Evolutionary conservation across 2,888 invertebrate species (phyloP).

Genomic region (Capitulum mitella): DNA sequence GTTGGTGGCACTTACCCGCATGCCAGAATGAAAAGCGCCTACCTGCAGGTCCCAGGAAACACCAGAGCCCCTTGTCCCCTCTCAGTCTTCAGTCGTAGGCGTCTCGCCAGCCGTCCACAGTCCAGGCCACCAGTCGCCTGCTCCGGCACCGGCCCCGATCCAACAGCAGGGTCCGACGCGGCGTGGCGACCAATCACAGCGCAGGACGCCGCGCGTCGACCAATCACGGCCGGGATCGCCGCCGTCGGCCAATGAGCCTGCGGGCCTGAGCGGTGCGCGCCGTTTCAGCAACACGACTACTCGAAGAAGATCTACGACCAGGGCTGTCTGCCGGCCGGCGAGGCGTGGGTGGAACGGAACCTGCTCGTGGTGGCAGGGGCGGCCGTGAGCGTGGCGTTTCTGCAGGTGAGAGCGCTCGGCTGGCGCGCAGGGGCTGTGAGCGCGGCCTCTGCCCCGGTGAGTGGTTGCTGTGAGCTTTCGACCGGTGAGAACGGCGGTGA

Average conservation of each 20-base stretch:
- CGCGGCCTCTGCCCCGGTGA: too few species aligned
- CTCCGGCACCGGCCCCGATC: not conserved
- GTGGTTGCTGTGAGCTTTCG: too few species aligned
- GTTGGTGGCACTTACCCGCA: too few species aligned
- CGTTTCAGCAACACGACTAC: constrained; percentile 61
- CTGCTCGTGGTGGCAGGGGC: constrained; percentile 83
- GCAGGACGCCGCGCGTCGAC: not conserved
- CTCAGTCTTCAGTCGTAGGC: too few species aligned
- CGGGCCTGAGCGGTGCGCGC: not conserved
- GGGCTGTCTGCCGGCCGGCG: constrained; percentile 87
- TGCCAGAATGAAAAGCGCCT: too few species aligned
- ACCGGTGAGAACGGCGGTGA: not conserved
- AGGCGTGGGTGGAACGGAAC: constrained; percentile 92
- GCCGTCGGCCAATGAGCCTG: not conserved
- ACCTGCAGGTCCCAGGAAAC: too few species aligned
- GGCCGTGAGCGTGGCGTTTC: constrained; percentile 79
- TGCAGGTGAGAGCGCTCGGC: constrained; percentile 94
- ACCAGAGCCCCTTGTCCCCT: too few species aligned
- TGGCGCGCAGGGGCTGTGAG: too few species aligned
- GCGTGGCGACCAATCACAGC: not conserved
- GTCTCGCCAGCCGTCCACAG: not conserved
- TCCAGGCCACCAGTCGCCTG: not conserved
- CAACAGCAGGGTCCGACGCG: too few species aligned
- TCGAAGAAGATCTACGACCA: constrained; percentile 75
- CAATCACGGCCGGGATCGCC: not conserved